Base-by-base conservation (phyloP, 2,797 vertebrate genomes). In the Coendou prehensilis region DNA sequence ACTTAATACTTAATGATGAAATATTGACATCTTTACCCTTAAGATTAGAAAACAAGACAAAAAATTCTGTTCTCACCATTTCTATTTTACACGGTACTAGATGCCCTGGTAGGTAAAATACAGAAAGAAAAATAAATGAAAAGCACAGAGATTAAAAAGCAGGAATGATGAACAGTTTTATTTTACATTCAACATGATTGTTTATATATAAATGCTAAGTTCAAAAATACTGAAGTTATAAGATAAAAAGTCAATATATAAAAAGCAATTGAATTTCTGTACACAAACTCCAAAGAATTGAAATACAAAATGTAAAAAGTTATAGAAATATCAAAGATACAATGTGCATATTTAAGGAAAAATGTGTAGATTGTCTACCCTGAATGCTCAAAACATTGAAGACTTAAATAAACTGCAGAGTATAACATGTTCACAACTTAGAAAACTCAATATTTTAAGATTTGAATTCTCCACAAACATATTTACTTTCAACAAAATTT, bases 391-490 rank as follows among this genome's bases (percentile, higher is more conserved):
- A 83, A 88, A 56, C 4, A 84, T 6, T 76, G 20, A 78, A 54
- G 28, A 69, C 28, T 63, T 69, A 78, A 28, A 82, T 52, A 78
- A 63, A 82, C n/a, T 33, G 76, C 56, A 23, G 28, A 50, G 41
- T 89, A 18, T 30, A 89, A 45, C 8, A 79, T 84, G 54, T 89
- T 79, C 30, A 80, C 56, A 22, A 50, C 23, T 56, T 79, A 59
- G 80, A 95, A 37, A 18, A 63, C 56, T 71, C 63, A 78, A 18
- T 78, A 79, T 89, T 95, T 92, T 84, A 84, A 95, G 45, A 71
- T 89, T 63, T 79, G 45, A 85, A 85, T 89, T 89, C 17, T 71
- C 30, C 54, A 79, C 54, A 79, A 61, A 47, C n/a, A 78, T 85
- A 28, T 23, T 37, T 85, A 63, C 30, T 89, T 79, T 85, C 30